phyloP scores from a whole-genome alignment of 2,113 vertebrate species.

The Alligator mississippiensis region DNA sequence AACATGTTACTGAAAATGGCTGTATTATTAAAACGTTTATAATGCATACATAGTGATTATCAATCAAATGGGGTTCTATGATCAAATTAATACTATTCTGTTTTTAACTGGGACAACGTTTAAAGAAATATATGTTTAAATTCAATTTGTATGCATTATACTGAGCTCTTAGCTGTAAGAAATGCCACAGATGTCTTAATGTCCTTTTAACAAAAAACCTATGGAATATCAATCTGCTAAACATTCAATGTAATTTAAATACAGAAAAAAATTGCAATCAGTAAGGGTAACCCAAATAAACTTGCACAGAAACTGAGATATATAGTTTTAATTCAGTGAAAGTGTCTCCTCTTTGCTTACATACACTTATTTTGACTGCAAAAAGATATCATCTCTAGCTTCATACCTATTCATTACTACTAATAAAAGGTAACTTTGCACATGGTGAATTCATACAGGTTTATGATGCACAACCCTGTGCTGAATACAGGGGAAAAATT shows the following conservation, averaged over 20 bases:
- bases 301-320: neutral
- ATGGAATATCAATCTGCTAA: neutral
- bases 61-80: slow-evolving; percentile 33
- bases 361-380: slow-evolving; percentile 15
- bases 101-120: slow-evolving; percentile 22
- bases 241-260: neutral
- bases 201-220: neutral
- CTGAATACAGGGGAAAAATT: slow-evolving; percentile 24
- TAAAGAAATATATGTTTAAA: neutral
- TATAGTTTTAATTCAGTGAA: neutral
- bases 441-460: neutral
- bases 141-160: neutral
- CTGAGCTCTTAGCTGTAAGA: slow-evolving; percentile 7
- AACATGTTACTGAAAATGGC: slow-evolving; percentile 4
- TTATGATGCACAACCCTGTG: slow-evolving; percentile 25
- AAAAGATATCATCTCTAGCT: slow-evolving; percentile 39
- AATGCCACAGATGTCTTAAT: neutral
- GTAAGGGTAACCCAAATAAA: slow-evolving; percentile 2
- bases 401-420: slow-evolving; percentile 49
- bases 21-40: slow-evolving; percentile 36
- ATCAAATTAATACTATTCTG: slow-evolving; percentile 18
- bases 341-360: slow-evolving; percentile 1
- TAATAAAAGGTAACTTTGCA: slow-evolving; percentile 23
- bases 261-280: neutral
- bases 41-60: neutral